A percentile compares a stretch with the other conserved stretches of the same genome.
phyloP scores from a whole-genome alignment of 2,888 invertebrate species.

The Chamaedrilus cognettii region DNA sequence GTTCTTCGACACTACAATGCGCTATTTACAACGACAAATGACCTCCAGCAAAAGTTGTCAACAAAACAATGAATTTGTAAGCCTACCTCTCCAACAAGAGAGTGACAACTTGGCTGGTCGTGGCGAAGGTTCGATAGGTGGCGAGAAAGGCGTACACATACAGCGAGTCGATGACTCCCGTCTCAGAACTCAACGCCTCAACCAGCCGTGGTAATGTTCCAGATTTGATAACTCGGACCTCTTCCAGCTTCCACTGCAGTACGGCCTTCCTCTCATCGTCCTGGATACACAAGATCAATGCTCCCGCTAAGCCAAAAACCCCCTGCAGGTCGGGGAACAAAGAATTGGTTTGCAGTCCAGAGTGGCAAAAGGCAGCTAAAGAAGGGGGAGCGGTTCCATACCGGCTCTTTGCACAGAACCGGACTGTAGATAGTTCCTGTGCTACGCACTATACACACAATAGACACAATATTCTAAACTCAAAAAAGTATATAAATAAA shows the following conservation, averaged over 20 bases:
- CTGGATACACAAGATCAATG: slow-evolving; percentile 18
- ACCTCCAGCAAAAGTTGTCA: no score
- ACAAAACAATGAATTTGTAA: no score
- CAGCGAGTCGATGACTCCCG: slow-evolving; percentile 95
- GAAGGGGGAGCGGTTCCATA: no score
- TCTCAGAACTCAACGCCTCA: slow-evolving; percentile 89
- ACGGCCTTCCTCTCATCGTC: slow-evolving; percentile 62
- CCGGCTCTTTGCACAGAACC: no score
- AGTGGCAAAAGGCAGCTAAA: no score
- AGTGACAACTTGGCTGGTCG: slow-evolving; percentile 80
- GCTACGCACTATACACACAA: neutral
- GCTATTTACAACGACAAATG: no score
- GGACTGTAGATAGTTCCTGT: no score
- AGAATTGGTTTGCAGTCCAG: no score
- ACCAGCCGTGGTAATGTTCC: slow-evolving; percentile 92
- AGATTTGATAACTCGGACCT: slow-evolving; percentile 72
- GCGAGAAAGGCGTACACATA: slow-evolving; percentile 96
- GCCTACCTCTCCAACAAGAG: slow-evolving; percentile 67
- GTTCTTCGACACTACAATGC: no score
- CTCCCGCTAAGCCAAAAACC: neutral
- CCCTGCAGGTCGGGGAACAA: no score
- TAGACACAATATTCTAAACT: no score
- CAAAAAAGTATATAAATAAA: no score
- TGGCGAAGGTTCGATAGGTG: slow-evolving; percentile 90
- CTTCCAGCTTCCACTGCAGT: slow-evolving; percentile 79